Evolutionary conservation across 2,797 vertebrate genomes (phyloP), one percentile per base, ranked within the genome.

Genomic region (Arremon aurantiirostris): DNA sequence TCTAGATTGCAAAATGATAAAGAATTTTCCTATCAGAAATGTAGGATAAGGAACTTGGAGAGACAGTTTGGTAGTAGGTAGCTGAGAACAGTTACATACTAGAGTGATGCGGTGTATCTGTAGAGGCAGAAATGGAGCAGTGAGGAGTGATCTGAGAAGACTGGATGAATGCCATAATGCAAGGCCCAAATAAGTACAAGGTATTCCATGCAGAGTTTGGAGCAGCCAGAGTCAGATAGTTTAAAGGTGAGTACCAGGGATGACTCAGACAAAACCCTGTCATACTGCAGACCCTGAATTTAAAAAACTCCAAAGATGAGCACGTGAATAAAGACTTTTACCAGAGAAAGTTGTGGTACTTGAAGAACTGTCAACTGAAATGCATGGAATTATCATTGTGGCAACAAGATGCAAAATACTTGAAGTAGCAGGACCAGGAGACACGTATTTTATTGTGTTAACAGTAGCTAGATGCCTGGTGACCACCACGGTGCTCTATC

Each of bases 391-490:
- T 59, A 30, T 15, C 65, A 66, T 52, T 1, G 0, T 44, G 30
- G 24, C 20, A 73, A 21, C 28, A 80, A n/a, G 32, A 21, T 39
- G 26, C 13, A 52, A 52, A 73, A 34, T 59, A 52, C 27, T 66
- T 73, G 14, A 66, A 52, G 21, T 18, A 59, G 12, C 11, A 28
- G 9, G 9, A 14, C n/a, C 23, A 34, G 28, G 23, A 80, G 21
- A 39, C 3, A 6, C 1, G 1, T 50, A 9, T 1, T 37, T 2
- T 50, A 22, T 26, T 65, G 11, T 46, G 8, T 26, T 50, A 57
- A 34, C 7, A 21, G 8, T 21, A 14, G 3, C 44, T 34, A 64
- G 39, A 26, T 72, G 14, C 14, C 52, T 59, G 24, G 11, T 59
- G 14, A n/a, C 13, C n/a, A 34, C 11, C 23, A 30, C 17, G 17